Conservation (phyloP, 2,113 vertebrate species). For the Sclerurus mexicanus region DNA sequence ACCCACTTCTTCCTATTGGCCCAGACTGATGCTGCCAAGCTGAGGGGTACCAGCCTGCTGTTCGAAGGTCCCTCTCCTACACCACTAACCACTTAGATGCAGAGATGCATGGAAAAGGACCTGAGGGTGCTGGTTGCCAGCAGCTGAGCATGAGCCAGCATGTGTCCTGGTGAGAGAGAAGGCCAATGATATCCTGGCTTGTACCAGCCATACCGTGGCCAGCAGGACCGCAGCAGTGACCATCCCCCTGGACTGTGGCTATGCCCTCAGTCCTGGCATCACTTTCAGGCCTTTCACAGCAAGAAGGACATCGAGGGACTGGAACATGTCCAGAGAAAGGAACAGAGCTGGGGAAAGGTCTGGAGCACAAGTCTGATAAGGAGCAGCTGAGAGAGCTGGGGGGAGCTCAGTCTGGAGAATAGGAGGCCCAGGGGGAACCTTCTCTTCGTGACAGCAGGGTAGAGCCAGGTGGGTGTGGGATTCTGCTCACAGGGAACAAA, state of each 20-base stretch:
- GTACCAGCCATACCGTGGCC: neutral
- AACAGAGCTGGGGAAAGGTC: neutral
- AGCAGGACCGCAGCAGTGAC: neutral
- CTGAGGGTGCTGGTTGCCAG: neutral
- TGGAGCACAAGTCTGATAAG: neutral
- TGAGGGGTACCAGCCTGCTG: neutral
- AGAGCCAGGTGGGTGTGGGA: neutral
- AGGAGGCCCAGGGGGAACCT: neutral
- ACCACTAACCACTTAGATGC: neutral
- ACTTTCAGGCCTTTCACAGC: neutral
- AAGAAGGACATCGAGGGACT: neutral
- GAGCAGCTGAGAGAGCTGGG: neutral
- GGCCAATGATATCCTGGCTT: neutral
- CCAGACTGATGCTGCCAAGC: neutral
- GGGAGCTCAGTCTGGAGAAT: neutral
- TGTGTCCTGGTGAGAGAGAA: neutral
- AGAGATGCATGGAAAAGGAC: neutral
- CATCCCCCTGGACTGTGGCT: neutral
- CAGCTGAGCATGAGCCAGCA: neutral
- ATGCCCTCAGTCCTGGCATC: neutral
- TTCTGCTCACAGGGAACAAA: neutral
- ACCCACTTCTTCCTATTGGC: too few species aligned
- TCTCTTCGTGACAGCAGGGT: neutral
- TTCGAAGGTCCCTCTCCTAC: fast-evolving
- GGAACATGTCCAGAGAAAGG: neutral